Conservation (phyloP, 2,113 vertebrate species). For the Ailurus styani region DNA sequence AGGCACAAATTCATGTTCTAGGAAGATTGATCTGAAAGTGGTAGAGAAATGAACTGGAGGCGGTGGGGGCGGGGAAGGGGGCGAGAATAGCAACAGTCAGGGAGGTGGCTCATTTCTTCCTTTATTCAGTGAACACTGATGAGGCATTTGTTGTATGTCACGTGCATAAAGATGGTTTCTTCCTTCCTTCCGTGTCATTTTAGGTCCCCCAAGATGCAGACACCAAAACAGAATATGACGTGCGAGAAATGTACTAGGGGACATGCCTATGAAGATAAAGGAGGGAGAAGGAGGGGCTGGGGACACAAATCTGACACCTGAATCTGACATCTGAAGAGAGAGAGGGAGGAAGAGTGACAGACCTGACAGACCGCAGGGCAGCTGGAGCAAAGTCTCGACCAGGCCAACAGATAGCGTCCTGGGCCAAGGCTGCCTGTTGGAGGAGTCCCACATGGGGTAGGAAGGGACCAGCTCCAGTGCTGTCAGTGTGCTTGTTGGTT, state of each 20-base stretch:
- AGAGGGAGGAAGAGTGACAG: neutral
- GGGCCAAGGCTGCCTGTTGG: accelerated
- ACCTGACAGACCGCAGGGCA: accelerated
- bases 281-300: neutral
- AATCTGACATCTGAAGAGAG: too few relatives aligned
- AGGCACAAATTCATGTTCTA: neutral
- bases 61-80: neutral
- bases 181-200: neutral
- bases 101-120: neutral
- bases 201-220: neutral
- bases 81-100: neutral
- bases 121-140: neutral
- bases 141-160: neutral
- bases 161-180: neutral
- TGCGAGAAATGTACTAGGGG: neutral
- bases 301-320: accelerated
- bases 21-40: neutral
- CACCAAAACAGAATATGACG: neutral
- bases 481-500: neutral
- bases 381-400: neutral
- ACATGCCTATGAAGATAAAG: neutral
- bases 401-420: neutral
- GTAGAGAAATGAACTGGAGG: neutral
- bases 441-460: neutral
- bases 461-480: neutral